phyloP scores from a whole-genome alignment of 2,888 invertebrate species.

The Ethmia dodecea region DNA sequence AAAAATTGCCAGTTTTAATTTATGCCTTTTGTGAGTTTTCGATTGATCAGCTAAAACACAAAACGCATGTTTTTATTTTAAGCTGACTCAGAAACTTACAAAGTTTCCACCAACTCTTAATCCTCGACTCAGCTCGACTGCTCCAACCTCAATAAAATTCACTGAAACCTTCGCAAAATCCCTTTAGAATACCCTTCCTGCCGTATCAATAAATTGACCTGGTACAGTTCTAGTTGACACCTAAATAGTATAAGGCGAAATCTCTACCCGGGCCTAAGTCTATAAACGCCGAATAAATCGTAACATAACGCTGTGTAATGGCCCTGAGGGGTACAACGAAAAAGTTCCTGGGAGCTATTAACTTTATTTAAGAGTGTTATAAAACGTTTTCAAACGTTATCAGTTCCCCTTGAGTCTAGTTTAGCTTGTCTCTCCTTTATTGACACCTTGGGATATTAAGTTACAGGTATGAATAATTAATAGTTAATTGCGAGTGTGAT shows the following conservation, averaged over 20 bases:
- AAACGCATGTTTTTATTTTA: too few relatives aligned
- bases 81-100: too few relatives aligned
- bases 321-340: conserved; percentile 66
- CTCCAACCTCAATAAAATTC: conserved; percentile 28
- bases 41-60: too few relatives aligned
- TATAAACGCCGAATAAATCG: conserved; percentile 64
- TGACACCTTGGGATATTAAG: conserved; percentile 37
- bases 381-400: conserved; percentile 70
- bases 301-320: conserved; percentile 63
- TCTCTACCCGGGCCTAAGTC: conserved; percentile 51
- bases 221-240: conserved; percentile 57
- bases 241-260: conserved; percentile 52
- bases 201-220: conserved; percentile 52
- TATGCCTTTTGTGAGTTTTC: too few relatives aligned
- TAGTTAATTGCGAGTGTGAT: too few relatives aligned
- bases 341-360: conserved; percentile 69
- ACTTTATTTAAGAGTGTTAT: conserved; percentile 74
- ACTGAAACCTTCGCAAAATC: conserved; percentile 26
- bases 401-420: conserved; percentile 59
- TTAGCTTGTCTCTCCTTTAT: conserved; percentile 53
- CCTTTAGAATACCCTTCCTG: conserved; percentile 32
- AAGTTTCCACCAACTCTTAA: too few relatives aligned
- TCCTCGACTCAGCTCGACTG: conserved; percentile 6
- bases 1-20: too few relatives aligned
- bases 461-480: too few relatives aligned